Conservation (phyloP, 2,797 vertebrate genomes). For the Luscinia megarhynchos region DNA sequence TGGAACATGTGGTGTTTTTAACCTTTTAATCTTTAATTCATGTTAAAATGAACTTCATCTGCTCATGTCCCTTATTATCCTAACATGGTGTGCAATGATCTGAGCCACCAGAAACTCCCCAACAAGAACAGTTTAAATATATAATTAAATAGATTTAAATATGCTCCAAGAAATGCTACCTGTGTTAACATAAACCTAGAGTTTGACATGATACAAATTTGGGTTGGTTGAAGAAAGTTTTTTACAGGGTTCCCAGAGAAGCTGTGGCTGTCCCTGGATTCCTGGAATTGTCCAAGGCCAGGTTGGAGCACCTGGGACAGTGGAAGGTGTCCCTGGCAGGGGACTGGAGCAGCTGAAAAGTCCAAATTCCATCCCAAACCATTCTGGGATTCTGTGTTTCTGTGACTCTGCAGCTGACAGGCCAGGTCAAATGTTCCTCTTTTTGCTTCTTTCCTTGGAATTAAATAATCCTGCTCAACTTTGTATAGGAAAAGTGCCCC, state of each 20-base stretch:
- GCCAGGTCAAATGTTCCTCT: neutral
- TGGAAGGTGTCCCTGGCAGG: neutral
- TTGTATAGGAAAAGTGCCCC: accelerated
- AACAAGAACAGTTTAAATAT: neutral
- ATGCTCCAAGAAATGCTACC: neutral
- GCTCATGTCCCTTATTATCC: accelerated
- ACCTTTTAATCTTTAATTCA: neutral
- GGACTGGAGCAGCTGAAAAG: neutral
- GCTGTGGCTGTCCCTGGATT: neutral
- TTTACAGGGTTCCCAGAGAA: neutral
- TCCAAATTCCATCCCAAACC: neutral
- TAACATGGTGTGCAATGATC: neutral
- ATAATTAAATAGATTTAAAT: neutral
- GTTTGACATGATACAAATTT: neutral
- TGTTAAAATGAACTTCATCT: neutral
- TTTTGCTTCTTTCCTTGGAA: neutral
- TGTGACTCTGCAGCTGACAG: neutral
- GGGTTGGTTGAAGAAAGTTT: neutral
- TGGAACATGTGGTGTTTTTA: neutral
- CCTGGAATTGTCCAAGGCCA: neutral
- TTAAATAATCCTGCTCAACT: neutral
- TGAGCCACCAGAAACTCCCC: neutral
- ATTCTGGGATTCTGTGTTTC: neutral
- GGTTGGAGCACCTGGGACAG: neutral
- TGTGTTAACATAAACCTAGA: accelerated